Evolutionary conservation across 2,113 vertebrate species (phyloP).

Genomic region (Apteryx owenii): DNA sequence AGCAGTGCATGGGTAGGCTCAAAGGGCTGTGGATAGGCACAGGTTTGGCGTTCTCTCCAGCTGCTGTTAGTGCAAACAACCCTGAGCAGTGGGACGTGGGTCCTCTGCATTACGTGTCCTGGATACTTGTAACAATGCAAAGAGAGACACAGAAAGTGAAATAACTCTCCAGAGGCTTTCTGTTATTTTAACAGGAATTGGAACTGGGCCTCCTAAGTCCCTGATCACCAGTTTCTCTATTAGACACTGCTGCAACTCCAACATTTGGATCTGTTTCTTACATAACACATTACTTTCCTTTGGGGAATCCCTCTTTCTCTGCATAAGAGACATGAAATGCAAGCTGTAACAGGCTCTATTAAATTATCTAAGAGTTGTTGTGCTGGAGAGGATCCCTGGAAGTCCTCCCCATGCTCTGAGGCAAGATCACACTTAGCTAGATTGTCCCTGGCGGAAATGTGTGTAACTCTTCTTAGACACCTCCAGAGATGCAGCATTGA

Average conservation of each 20-base stretch:
- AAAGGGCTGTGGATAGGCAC: neutral
- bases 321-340: neutral
- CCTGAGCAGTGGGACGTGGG: neutral
- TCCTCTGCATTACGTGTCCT: neutral
- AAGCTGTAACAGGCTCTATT: conserved; percentile 8
- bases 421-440: conserved; percentile 13
- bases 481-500: neutral
- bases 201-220: neutral
- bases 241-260: neutral
- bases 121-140: neutral
- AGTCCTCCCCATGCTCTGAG: neutral
- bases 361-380: conserved; percentile 27
- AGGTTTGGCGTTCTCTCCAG: neutral
- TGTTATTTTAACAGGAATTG: neutral
- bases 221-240: neutral
- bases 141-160: neutral
- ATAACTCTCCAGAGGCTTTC: neutral
- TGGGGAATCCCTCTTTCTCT: conserved; percentile 16
- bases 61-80: neutral
- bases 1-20: neutral
- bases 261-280: conserved; percentile 25
- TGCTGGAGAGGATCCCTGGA: conserved; percentile 31
- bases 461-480: conserved; percentile 3
- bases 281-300: conserved; percentile 5
- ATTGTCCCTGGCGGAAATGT: conserved; percentile 16